Conservation (phyloP, 2,888 invertebrate genomes). For the Branchinecta sandiegonensis region DNA sequence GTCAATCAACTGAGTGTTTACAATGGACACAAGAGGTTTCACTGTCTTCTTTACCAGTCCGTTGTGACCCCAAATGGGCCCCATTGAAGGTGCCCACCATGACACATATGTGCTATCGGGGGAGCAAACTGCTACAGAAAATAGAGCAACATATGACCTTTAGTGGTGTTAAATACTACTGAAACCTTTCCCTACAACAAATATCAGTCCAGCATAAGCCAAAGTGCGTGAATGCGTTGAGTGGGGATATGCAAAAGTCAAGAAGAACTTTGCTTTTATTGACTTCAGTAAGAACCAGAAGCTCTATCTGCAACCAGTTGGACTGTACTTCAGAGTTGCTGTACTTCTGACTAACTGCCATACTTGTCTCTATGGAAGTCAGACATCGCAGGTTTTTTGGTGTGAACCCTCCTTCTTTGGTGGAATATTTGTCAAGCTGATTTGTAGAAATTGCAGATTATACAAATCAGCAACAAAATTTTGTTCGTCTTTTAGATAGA, state of each 20-base stretch:
- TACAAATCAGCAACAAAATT: no score
- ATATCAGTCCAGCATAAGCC: conserved; percentile 18
- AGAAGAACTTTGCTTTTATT: conserved; percentile 24
- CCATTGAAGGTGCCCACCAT: conserved; percentile 23
- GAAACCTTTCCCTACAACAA: conserved; percentile 1
- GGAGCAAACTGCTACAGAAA: conserved; percentile 20
- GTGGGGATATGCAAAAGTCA: conserved; percentile 25
- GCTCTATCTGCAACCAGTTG: conserved; percentile 26
- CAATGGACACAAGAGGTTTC: conserved; percentile 22
- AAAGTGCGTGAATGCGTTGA: conserved; percentile 23
- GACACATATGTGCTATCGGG: conserved; percentile 24
- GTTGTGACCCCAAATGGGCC: conserved; percentile 24
- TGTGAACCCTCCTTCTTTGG: conserved; percentile 2
- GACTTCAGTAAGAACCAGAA: conserved; percentile 27
- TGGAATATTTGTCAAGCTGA: no score
- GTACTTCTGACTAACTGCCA: conserved; percentile 26
- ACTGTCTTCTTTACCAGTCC: conserved; percentile 9
- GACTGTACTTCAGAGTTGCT: conserved; percentile 25
- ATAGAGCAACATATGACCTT: not conserved
- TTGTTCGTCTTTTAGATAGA: no score
- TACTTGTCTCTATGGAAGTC: conserved; percentile 26
- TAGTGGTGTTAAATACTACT: conserved; percentile 20
- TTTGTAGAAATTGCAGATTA: no score
- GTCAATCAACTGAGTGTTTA: not conserved
- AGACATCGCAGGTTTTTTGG: conserved; percentile 6